Percentiles rank a stretch among this genome's conserved stretches.
Evolutionary conservation across 2,797 vertebrate genomes (phyloP).

Genomic region (Capromys pilorides): DNA sequence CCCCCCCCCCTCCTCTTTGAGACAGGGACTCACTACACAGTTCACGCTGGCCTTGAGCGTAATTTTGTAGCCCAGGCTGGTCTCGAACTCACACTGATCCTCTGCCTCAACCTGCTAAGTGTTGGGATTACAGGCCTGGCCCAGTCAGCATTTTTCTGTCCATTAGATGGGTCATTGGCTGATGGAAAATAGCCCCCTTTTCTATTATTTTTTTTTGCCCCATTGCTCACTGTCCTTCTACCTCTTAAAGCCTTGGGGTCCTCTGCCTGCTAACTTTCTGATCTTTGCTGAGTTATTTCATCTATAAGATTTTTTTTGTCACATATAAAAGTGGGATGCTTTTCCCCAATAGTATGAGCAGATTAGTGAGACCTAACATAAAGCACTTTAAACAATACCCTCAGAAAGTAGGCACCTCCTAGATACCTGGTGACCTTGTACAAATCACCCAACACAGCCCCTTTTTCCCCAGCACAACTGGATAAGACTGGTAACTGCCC

Average conservation of each 20-base stretch:
- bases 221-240: not conserved
- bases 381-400: accelerated
- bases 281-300: not conserved
- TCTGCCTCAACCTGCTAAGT: too few relatives aligned
- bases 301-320: not conserved
- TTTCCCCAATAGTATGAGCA: accelerated
- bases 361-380: not conserved
- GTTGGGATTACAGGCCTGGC: too few relatives aligned
- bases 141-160: not conserved
- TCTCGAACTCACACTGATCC: too few relatives aligned
- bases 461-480: not conserved
- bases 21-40: too few relatives aligned
- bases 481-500: not conserved
- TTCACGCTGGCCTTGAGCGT: too few relatives aligned
- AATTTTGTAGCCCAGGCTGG: too few relatives aligned
- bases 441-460: too few relatives aligned
- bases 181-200: not conserved
- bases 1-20: too few relatives aligned
- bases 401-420: accelerated
- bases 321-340: not conserved
- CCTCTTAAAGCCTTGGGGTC: not conserved
- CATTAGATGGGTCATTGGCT: accelerated
- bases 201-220: not conserved
- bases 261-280: not conserved
- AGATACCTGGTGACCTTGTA: accelerated